Conservation (phyloP, 2,797 vertebrate species). For the Siniperca scherzeri region DNA sequence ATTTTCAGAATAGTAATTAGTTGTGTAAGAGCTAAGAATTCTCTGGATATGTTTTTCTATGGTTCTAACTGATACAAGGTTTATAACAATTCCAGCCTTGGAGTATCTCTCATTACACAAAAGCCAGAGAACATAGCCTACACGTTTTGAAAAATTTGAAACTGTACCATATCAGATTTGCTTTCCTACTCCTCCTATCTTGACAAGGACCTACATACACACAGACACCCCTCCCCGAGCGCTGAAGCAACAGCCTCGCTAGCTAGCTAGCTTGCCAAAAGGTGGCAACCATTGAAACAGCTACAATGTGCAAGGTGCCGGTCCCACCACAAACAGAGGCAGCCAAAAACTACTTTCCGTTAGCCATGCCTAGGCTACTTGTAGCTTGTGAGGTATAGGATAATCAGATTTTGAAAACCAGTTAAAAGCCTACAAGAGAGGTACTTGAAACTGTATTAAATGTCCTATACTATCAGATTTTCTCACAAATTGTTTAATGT, state of each 20-base stretch:
- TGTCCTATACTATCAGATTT: background rate
- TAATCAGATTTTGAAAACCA: background rate
- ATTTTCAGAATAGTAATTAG: constrained; percentile 42
- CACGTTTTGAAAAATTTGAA: background rate
- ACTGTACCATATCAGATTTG: background rate
- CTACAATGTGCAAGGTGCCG: background rate
- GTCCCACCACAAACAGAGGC: background rate
- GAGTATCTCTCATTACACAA: constrained; percentile 2
- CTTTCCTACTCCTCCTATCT: background rate
- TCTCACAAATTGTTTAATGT: background rate
- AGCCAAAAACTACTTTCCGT: background rate
- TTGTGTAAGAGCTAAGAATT: constrained; percentile 14
- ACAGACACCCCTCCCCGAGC: background rate
- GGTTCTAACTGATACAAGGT: constrained; percentile 18
- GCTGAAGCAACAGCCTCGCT: too few relatives aligned
- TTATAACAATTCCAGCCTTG: constrained; percentile 15
- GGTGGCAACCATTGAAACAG: background rate
- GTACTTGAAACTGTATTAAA: background rate
- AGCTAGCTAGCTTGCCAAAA: background rate
- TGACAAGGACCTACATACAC: background rate
- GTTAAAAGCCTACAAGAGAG: background rate
- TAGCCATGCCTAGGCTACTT: background rate
- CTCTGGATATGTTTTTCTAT: constrained; percentile 21
- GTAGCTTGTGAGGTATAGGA: background rate
- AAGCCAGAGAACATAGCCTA: background rate